Percentiles rank a stretch among this genome's conserved stretches.
Conservation (phyloP, 2,888 invertebrate genomes). For the Priocnemis perturbator region DNA sequence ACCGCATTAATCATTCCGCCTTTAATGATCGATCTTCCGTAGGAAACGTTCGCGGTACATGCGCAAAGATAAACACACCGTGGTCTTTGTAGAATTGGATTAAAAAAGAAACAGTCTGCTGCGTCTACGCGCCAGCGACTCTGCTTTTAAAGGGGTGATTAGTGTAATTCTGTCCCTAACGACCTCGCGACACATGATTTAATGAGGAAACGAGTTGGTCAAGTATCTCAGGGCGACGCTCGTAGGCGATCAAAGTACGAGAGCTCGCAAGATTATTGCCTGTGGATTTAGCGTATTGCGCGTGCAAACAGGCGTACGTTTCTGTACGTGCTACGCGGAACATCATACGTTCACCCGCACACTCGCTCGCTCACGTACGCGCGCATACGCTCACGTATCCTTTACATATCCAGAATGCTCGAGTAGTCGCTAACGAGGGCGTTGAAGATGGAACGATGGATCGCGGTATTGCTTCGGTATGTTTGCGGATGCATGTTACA, state of each 20-base stretch:
- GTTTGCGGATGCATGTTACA: background rate
- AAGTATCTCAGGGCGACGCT: no score
- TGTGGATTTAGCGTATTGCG: background rate
- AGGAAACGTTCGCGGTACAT: background rate
- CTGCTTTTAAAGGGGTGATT: no score
- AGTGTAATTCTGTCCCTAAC: no score
- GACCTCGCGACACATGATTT: no score
- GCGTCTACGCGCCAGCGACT: no score
- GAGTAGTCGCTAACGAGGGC: background rate
- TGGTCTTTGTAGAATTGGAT: no score
- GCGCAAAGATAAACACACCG: no score
- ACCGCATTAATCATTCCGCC: constrained; percentile 4
- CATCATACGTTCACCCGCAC: background rate
- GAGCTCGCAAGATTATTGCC: no score
- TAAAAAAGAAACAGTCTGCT: no score
- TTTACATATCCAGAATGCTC: background rate
- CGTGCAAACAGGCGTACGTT: background rate
- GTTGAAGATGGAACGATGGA: background rate
- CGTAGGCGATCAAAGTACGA: no score
- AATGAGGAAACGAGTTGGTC: no score
- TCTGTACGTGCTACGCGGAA: background rate
- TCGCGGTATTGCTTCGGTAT: constrained; percentile 3
- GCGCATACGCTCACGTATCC: background rate
- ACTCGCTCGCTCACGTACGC: background rate
- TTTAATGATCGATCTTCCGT: constrained; percentile 3